Percentiles rank a stretch among this genome's conserved stretches.
These are phyloP conservation scores for Montipora foliosa DNA, from an alignment of 64 coral and sea anemone genomes.

Conservation along the genomic window DNA sequence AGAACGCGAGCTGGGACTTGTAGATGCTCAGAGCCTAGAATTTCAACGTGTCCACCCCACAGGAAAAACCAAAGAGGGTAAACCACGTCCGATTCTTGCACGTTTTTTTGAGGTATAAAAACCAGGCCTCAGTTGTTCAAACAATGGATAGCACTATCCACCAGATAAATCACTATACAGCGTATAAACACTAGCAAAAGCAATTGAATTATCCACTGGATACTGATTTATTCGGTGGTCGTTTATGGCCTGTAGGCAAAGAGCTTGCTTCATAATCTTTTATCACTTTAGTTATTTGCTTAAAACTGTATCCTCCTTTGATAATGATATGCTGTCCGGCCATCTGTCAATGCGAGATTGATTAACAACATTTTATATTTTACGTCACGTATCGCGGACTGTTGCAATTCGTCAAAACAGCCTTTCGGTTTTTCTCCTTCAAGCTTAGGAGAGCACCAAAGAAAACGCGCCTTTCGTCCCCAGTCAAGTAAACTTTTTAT, in stretches of 20 bases:
- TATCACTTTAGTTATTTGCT: neutral
- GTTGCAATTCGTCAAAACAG: neutral
- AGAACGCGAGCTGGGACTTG: neutral
- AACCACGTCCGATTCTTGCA: constrained; percentile 13
- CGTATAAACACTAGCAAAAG: too few relatives aligned
- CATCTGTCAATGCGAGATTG: neutral
- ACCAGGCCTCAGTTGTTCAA: neutral
- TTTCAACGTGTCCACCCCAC: constrained; percentile 15
- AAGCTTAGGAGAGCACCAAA: neutral
- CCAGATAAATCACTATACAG: too few relatives aligned
- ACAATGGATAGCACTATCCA: too few relatives aligned
- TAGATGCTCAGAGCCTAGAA: neutral
- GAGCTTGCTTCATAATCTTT: neutral
- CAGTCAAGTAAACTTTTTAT: neutral
- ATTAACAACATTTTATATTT: too few relatives aligned
- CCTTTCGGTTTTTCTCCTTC: neutral
- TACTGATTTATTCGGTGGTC: neutral
- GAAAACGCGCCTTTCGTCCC: neutral
- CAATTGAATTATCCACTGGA: too few relatives aligned
- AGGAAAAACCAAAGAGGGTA: neutral
- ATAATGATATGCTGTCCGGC: neutral
- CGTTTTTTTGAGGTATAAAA: constrained; percentile 15
- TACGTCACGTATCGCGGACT: neutral
- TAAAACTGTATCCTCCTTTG: neutral
- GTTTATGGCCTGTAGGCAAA: neutral